These are phyloP conservation scores for Vicugna pacos DNA, from an alignment of 2,113 vertebrate species.

Conservation along the genomic window DNA sequence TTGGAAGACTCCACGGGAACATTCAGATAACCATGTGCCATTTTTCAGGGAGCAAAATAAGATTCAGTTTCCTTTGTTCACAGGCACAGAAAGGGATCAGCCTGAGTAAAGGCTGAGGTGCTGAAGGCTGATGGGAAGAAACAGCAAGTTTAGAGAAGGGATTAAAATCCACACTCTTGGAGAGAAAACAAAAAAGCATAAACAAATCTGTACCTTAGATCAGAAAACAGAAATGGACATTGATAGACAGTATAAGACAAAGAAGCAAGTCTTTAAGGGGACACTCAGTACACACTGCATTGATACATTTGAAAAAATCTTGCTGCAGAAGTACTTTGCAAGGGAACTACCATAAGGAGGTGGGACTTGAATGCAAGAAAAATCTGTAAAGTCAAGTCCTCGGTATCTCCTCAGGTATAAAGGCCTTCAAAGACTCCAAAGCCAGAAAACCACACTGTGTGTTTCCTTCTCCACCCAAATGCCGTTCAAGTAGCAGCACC, in stretches of 20 bases:
- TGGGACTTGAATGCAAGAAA: neutral
- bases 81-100: neutral
- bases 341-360: neutral
- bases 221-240: neutral
- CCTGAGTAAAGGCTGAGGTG: neutral
- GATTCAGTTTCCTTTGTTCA: neutral
- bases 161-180: neutral
- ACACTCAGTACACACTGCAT: rapidly evolving
- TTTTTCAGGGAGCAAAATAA: neutral
- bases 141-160: too few relatives aligned
- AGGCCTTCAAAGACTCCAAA: neutral
- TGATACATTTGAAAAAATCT: too few relatives aligned
- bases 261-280: rapidly evolving
- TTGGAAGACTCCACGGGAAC: rapidly evolving
- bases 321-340: too few relatives aligned
- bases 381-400: rapidly evolving
- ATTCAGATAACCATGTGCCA: neutral
- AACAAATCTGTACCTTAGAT: rapidly evolving
- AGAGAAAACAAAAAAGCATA: neutral
- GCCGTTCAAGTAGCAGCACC: too few relatives aligned
- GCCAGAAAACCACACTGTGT: rapidly evolving
- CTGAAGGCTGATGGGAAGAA: too few relatives aligned
- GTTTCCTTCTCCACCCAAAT: rapidly evolving
- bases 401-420: rapidly evolving
- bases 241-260: rapidly evolving